Base-by-base conservation (phyloP, 2,888 invertebrate species). In the Sinodicranocentrus sp. region DNA sequence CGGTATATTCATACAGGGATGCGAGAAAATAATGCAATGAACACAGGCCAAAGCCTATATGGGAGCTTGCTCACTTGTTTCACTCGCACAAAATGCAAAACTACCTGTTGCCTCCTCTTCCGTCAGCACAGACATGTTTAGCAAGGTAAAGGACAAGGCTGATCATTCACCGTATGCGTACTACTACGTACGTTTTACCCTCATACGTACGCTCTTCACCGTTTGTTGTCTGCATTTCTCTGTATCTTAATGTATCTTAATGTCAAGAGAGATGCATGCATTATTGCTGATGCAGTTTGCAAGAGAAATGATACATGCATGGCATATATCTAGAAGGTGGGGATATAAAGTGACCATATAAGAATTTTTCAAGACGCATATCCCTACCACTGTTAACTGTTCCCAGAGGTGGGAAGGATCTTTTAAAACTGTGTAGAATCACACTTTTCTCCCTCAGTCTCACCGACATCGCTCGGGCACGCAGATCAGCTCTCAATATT, bases 381-480 rank as follows among this genome's bases (percentile, higher is more conserved):
- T 15, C 33, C 57, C 52, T 75, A 65, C 1, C 67, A 57, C 33
- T 21, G 2, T 73, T 80, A 72, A 80, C 80, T 67, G 79, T 80
- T 80, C 80, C 72, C 87, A 86, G 87, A 87, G 88, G 87, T 86
- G 86, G 86, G 85, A 87, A 85, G 80, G 79, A 78, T 84, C 77
- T 85, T 57, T 86, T 87, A 87, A 87, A 87, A 86, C 85, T 87
- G 85, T 86, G 73, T 23, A 86, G 86, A 85, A 87, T 87, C 87
- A 87, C 86, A 87, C 87, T 87, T 87, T 88, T 86, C 88, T 87
- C 84, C 85, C 88, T 88, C 88, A 87, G 88, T 87, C 87, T 86
- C 85, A 83, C 72, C 84, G 78, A 78, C 82, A 78, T 72, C 77
- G 77, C 33, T 82, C 76, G 71, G 75, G 71, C 63, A 44, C 57